Conservation (phyloP, 1,140 invertebrate species). For the Octopus sinensis region DNA sequence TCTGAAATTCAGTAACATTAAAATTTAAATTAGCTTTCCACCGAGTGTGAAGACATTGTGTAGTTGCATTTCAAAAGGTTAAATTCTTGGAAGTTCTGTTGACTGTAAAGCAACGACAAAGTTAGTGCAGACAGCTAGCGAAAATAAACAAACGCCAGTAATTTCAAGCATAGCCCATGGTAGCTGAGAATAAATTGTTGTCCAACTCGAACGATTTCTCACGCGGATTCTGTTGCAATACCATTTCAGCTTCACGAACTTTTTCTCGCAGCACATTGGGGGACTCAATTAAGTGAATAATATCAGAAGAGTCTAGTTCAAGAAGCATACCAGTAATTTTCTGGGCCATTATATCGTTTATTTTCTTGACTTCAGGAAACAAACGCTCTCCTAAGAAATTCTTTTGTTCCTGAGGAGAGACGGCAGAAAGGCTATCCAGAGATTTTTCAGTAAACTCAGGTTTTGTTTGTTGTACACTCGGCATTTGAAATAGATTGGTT, state of each 20-base stretch:
- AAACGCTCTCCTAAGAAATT: constrained; percentile 97
- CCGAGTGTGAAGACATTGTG: no score
- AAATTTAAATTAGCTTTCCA: no score
- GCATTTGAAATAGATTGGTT: neutral
- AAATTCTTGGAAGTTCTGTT: no score
- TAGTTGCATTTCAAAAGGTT: no score
- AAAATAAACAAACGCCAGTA: no score
- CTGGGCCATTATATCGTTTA: constrained; percentile 89
- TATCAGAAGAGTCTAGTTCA: constrained; percentile 97
- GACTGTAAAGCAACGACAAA: no score
- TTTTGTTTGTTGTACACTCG: constrained; percentile 57
- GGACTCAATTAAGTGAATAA: constrained; percentile 97
- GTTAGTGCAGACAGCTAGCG: no score
- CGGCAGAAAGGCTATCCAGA: constrained; percentile 90
- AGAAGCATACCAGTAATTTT: constrained; percentile 99
- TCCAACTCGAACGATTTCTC: neutral
- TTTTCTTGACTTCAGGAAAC: constrained; percentile 91
- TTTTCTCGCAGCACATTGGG: constrained; percentile 92
- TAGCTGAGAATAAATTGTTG: no score
- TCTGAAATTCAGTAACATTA: no score
- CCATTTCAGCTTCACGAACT: constrained; percentile 95
- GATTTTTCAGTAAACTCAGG: constrained; percentile 88
- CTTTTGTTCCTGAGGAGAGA: constrained; percentile 92
- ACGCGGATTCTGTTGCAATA: constrained; percentile 67
- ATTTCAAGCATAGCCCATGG: no score